Conservation (phyloP, 2,113 vertebrate genomes). For the Microcebus tavaratra region DNA sequence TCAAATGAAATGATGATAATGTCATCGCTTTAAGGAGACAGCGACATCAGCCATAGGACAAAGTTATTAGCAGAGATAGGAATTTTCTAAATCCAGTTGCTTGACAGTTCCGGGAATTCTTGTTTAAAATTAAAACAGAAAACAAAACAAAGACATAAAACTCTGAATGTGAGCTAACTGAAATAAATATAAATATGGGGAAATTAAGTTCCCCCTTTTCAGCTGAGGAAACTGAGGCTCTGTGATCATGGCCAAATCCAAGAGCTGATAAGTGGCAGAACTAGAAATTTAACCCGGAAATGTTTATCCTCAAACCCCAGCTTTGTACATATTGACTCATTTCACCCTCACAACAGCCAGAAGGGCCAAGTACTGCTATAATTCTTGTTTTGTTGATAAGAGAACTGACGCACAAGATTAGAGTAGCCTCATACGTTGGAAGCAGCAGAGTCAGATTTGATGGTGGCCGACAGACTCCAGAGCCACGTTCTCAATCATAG, state of each 20-base stretch:
- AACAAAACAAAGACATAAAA: background rate
- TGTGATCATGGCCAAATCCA: background rate
- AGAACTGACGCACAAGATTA: background rate
- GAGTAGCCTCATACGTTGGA: background rate
- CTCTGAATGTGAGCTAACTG: background rate
- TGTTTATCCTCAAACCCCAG: background rate
- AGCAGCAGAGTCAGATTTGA: background rate
- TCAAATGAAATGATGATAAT: background rate
- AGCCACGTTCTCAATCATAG: background rate
- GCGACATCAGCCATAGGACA: background rate
- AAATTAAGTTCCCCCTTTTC: background rate
- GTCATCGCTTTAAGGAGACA: background rate
- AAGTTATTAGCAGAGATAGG: background rate
- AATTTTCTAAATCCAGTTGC: conserved; percentile 2
- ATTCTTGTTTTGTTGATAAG: background rate
- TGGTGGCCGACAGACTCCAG: background rate
- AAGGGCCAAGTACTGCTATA: background rate
- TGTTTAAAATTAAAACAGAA: conserved; percentile 18
- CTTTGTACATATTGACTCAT: background rate
- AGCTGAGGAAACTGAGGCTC: background rate
- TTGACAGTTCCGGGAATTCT: background rate
- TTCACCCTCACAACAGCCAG: background rate
- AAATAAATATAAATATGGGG: background rate
- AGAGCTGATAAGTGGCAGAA: background rate
- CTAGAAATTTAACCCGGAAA: background rate